These are phyloP conservation scores for Bruchidius siliquastri DNA, from an alignment of 2,888 invertebrate genomes.

Conservation along the genomic window DNA sequence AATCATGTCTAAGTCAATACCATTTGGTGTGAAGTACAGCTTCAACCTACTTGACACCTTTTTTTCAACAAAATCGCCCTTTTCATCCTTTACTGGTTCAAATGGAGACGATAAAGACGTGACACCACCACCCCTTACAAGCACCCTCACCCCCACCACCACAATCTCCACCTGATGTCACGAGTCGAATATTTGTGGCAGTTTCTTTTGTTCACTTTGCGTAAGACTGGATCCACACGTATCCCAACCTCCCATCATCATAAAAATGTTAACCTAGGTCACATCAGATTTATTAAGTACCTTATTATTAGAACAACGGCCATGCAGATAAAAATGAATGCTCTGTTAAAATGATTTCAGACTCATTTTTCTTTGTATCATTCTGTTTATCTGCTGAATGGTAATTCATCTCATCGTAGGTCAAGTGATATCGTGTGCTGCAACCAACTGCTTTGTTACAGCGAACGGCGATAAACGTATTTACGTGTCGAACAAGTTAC, in stretches of 20 bases:
- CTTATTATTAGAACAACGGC: neutral
- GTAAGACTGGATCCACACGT: neutral
- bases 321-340: neutral
- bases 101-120: too few relatives aligned
- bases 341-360: neutral
- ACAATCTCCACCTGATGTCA: neutral
- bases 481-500: neutral
- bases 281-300: neutral
- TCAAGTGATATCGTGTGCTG: neutral
- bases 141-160: neutral
- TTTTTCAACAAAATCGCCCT: too few relatives aligned
- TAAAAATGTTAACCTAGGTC: neutral
- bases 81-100: too few relatives aligned
- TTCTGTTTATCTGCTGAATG: neutral
- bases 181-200: neutral
- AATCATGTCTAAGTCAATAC: too few relatives aligned
- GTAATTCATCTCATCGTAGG: neutral
- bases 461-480: neutral
- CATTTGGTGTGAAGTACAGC: too few relatives aligned
- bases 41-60: too few relatives aligned
- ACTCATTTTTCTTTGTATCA: neutral
- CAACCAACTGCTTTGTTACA: neutral
- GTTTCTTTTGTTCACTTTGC: neutral
- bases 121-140: too few relatives aligned
- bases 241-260: neutral